phyloP scores from a whole-genome alignment of 2,113 vertebrate species.

The Psammodynastes pulverulentus region DNA sequence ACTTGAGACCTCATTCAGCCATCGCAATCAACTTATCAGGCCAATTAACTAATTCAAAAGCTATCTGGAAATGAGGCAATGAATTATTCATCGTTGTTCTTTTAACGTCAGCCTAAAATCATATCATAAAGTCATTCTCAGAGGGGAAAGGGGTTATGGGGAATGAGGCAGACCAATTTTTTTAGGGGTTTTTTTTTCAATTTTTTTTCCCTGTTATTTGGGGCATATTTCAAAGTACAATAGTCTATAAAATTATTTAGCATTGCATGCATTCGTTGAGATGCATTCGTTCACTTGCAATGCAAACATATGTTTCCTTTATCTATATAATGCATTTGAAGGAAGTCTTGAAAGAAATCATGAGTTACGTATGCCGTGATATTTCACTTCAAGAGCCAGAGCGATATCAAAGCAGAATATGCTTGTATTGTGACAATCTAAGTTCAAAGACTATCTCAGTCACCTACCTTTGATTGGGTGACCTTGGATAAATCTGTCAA shows the following conservation, averaged over 20 bases:
- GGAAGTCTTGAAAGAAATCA: background rate
- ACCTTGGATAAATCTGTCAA: background rate
- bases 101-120: background rate
- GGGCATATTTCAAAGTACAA: background rate
- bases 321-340: background rate
- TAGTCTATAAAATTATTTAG: background rate
- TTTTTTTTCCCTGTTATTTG: too few species aligned
- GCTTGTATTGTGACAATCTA: background rate
- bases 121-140: background rate
- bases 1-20: background rate
- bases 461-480: background rate
- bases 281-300: background rate
- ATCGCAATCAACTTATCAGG: background rate
- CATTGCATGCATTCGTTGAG: background rate
- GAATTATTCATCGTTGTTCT: background rate
- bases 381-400: background rate
- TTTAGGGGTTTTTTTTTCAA: background rate
- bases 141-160: background rate
- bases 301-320: background rate
- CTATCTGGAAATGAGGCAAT: background rate
- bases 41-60: background rate
- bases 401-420: background rate
- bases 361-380: background rate
- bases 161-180: background rate
- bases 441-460: background rate